These are phyloP conservation scores for Crioceris asparagi DNA, from an alignment of 2,888 invertebrate species.

Conservation along the genomic window DNA sequence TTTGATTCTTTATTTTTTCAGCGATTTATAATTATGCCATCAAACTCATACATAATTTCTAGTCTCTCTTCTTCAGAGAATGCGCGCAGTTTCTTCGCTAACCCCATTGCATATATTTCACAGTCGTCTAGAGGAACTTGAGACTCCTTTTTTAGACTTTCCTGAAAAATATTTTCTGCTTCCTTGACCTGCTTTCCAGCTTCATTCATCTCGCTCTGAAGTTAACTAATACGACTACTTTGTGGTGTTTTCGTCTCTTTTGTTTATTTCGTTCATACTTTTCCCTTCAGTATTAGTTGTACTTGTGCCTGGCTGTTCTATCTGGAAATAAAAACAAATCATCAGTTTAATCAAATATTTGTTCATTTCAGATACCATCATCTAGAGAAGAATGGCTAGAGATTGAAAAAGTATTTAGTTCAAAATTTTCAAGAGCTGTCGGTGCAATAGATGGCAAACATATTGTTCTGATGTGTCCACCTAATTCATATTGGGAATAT, in stretches of 20 bases:
- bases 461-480: constrained; percentile 23
- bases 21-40: no score
- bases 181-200: constrained; percentile 1
- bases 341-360: neutral
- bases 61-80: neutral
- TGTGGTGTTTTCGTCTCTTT: neutral
- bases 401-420: constrained; percentile 5
- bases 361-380: constrained; percentile 9
- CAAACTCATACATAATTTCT: neutral
- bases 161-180: neutral
- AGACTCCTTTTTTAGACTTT: neutral
- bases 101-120: neutral
- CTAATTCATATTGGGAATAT: constrained; percentile 21
- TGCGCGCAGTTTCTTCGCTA: neutral
- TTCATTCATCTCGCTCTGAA: constrained; percentile 1
- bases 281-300: neutral
- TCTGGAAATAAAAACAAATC: constrained; percentile 1
- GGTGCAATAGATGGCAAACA: constrained; percentile 31
- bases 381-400: constrained; percentile 9
- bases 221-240: constrained; percentile 1
- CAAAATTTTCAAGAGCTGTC: constrained; percentile 24
- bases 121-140: neutral
- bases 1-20: neutral
- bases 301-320: neutral
- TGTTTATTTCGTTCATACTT: neutral